Conservation (phyloP, 2,113 vertebrate species). For the Gobio gobio region DNA sequence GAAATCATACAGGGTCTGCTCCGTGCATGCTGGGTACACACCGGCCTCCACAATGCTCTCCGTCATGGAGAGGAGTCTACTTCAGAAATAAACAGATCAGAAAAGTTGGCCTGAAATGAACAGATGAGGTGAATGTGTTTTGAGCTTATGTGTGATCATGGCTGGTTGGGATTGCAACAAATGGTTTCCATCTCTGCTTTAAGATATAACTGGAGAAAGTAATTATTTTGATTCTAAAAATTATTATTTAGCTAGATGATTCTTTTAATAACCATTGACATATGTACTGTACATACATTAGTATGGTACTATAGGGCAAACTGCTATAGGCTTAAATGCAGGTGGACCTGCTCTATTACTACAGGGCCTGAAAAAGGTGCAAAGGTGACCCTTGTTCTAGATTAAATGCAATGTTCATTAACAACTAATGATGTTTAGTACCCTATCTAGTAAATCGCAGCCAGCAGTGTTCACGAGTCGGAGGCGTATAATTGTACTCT, state of each 20-base stretch:
- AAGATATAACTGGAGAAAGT: neutral
- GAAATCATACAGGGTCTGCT: constrained; percentile 15
- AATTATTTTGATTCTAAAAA: neutral
- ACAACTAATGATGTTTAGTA: neutral
- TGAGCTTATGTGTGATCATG: neutral
- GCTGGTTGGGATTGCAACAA: neutral
- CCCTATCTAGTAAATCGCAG: neutral
- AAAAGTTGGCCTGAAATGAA: neutral
- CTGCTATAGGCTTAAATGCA: too few species aligned
- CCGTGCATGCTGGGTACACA: neutral
- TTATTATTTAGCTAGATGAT: neutral
- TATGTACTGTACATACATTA: neutral
- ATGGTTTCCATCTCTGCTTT: neutral
- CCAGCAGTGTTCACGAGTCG: neutral
- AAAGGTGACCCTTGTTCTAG: neutral
- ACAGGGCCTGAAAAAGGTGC: too few species aligned
- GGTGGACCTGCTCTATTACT: too few species aligned
- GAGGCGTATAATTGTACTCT: neutral
- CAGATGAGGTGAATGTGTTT: neutral
- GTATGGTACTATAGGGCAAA: too few species aligned
- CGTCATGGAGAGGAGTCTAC: neutral
- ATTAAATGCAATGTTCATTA: neutral
- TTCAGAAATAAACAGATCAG: constrained; percentile 29
- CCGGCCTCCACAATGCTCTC: neutral
- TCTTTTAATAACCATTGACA: neutral